Conservation (phyloP, 2,888 invertebrate genomes). For the Stenichneumon culpator region DNA sequence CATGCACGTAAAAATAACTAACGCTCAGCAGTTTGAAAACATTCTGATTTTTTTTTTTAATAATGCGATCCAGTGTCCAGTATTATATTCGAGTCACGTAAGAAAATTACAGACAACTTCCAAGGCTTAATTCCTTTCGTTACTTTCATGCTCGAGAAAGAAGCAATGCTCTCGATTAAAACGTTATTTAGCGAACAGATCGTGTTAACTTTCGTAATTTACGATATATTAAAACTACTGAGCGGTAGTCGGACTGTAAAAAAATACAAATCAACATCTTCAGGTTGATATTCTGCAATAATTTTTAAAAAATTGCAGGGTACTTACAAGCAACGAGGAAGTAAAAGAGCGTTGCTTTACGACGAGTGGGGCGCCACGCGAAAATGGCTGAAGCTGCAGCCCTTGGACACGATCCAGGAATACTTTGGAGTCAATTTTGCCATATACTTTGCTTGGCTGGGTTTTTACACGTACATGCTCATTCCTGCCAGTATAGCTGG, state of each 20-base stretch:
- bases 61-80: neutral
- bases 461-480: conserved; percentile 94
- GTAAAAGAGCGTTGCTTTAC: conserved; percentile 87
- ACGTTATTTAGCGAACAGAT: neutral
- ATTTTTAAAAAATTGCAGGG: conserved; percentile 84
- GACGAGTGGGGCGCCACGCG: conserved; percentile 90
- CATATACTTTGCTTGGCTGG: conserved; percentile 94
- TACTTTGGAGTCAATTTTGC: conserved; percentile 93
- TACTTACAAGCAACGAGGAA: conserved; percentile 85
- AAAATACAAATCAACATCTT: neutral
- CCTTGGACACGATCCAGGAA: conserved; percentile 91
- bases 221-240: conserved; percentile 5
- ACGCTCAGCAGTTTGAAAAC: conserved; percentile 28
- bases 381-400: conserved; percentile 91
- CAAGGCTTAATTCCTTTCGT: neutral
- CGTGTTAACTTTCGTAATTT: neutral
- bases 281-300: neutral
- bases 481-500: conserved; percentile 91
- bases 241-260: conserved; percentile 14
- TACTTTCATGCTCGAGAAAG: neutral
- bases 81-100: neutral
- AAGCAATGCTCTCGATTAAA: neutral
- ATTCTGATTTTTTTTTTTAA: neutral
- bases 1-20: conserved; percentile 10
- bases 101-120: neutral